Conservation (phyloP, 2,797 vertebrate genomes). For the Hemibagrus guttatus region DNA sequence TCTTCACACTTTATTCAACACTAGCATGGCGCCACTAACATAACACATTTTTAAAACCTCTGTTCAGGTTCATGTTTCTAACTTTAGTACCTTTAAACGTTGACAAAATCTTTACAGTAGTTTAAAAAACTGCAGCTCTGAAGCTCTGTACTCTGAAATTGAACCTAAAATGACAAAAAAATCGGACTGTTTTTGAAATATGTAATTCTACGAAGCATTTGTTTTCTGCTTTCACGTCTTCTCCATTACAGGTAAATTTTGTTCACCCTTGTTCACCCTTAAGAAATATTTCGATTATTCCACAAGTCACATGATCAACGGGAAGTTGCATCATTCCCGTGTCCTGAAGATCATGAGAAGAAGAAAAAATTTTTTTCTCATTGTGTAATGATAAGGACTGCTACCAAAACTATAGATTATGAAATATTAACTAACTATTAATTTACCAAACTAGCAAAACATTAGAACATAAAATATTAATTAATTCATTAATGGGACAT, state of each 20-base stretch:
- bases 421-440: neutral
- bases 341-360: neutral
- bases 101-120: neutral
- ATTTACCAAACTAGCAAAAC: too few relatives aligned
- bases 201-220: neutral
- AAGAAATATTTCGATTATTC: neutral
- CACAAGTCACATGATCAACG: neutral
- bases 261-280: too few relatives aligned
- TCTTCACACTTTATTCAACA: neutral
- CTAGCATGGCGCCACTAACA: neutral
- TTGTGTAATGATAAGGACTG: neutral
- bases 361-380: neutral
- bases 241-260: neutral
- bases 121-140: neutral
- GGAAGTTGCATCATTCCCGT: neutral
- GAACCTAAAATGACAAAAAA: neutral
- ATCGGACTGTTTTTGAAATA: neutral
- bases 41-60: too few relatives aligned
- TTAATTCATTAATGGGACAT: too few relatives aligned
- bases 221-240: neutral
- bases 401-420: neutral
- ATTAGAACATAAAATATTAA: too few relatives aligned
- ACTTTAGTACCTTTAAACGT: neutral
- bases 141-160: neutral
- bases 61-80: neutral